These are phyloP conservation scores for Psephotus haematonotus DNA, from an alignment of 2,113 vertebrate species.

Conservation along the genomic window DNA sequence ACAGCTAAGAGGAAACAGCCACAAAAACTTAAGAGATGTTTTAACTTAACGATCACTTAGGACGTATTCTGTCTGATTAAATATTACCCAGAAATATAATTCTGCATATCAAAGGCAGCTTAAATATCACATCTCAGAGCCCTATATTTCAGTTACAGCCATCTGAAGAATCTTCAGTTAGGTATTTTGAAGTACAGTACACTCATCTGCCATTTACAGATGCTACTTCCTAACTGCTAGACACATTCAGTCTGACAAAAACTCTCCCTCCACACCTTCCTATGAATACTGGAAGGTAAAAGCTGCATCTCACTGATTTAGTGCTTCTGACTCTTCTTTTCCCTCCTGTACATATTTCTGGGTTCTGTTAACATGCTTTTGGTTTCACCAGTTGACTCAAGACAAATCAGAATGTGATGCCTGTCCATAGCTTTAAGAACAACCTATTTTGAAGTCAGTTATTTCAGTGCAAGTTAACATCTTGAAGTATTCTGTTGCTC, in stretches of 20 bases:
- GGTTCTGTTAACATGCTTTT: background rate
- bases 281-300: background rate
- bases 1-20: background rate
- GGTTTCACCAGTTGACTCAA: background rate
- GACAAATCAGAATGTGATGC: no score
- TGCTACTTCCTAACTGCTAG: background rate
- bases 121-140: background rate
- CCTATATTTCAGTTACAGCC: background rate
- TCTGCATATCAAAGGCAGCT: background rate
- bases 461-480: background rate
- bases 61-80: background rate
- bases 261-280: background rate
- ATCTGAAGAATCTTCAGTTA: background rate
- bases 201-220: background rate
- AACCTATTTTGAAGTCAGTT: no score
- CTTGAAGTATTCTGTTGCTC: background rate
- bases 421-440: no score
- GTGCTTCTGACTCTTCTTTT: background rate
- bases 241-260: background rate
- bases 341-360: background rate
- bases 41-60: background rate
- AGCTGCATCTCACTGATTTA: background rate
- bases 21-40: background rate
- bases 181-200: background rate
- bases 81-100: background rate